Evolutionary conservation across 2,888 invertebrate genomes (phyloP).

Genomic region (Coremacera marginata): DNA sequence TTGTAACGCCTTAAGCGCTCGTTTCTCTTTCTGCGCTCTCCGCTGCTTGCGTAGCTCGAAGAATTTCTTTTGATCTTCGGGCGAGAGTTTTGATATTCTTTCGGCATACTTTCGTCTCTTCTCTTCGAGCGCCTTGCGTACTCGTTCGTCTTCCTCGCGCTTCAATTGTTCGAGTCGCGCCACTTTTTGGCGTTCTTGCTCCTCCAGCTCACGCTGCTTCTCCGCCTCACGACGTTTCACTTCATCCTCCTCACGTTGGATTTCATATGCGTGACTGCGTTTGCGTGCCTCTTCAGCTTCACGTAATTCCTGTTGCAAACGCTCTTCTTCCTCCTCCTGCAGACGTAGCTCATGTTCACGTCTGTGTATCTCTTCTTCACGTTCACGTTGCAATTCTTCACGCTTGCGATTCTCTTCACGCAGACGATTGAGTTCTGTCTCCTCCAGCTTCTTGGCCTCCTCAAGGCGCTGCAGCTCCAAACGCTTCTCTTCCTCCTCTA

Average conservation of each 20-base stretch:
- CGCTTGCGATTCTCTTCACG: constrained; percentile 60
- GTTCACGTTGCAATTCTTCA: constrained; percentile 56
- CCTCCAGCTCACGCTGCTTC: constrained; percentile 51
- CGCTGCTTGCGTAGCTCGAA: constrained; percentile 61
- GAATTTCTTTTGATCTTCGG: constrained; percentile 62
- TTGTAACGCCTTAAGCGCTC: constrained; percentile 12
- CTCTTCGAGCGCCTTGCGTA: constrained; percentile 50
- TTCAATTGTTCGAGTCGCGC: constrained; percentile 52
- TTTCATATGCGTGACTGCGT: constrained; percentile 54
- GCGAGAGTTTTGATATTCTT: constrained; percentile 59
- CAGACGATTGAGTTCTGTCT: constrained; percentile 59
- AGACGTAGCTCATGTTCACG: constrained; percentile 56
- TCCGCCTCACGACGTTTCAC: constrained; percentile 55
- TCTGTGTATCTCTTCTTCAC: constrained; percentile 60
- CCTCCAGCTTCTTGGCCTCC: constrained; percentile 56
- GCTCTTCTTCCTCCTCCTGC: constrained; percentile 61
- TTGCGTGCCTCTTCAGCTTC: constrained; percentile 56
- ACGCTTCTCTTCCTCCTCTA: constrained; percentile 63
- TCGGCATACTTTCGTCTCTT: constrained; percentile 57
- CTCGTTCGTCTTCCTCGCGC: constrained; percentile 52
- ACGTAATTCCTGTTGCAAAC: constrained; percentile 57
- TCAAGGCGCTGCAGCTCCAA: constrained; percentile 55
- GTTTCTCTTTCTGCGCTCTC: constrained; percentile 57
- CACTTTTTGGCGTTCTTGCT: constrained; percentile 51
- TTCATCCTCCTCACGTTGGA: constrained; percentile 56